Evolutionary conservation across 1,140 invertebrate genomes (phyloP).

Genomic region (Charaxes varanes): DNA sequence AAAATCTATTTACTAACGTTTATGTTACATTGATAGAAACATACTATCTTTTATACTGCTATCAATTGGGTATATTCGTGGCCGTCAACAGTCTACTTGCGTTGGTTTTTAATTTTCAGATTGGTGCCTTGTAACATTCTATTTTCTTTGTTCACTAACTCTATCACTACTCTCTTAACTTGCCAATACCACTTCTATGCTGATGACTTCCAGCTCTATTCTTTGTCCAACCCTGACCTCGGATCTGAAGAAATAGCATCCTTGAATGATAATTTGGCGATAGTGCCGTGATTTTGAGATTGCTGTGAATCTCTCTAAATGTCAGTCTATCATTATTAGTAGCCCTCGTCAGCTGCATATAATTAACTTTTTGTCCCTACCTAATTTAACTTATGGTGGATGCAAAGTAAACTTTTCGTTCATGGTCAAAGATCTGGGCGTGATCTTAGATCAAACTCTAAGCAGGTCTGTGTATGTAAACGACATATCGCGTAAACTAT

Average conservation of each 20-base stretch:
- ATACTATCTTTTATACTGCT: neutral
- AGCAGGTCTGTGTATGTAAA: slow-evolving; percentile 8
- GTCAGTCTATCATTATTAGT: slow-evolving; percentile 5
- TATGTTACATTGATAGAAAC: too few species aligned
- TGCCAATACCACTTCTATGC: slow-evolving; percentile 2
- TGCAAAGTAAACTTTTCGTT: too few species aligned
- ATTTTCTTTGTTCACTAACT: slow-evolving; percentile 8
- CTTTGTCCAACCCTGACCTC: too few species aligned
- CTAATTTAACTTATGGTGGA: too few species aligned
- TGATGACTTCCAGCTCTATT: too few species aligned
- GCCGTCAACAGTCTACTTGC: slow-evolving; percentile 7
- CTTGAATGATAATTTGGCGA: neutral
- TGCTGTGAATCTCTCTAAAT: neutral
- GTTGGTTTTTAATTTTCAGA: neutral
- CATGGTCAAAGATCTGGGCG: slow-evolving; percentile 1
- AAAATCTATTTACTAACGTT: too few species aligned
- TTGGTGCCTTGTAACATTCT: slow-evolving; percentile 3
- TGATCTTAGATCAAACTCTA: neutral
- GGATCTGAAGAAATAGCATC: too few species aligned
- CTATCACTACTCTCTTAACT: neutral
- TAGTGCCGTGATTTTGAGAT: neutral
- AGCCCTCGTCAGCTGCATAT: slow-evolving; percentile 1
- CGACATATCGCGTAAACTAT: slow-evolving; percentile 1
- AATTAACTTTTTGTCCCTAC: too few species aligned
- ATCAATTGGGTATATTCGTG: slow-evolving; percentile 4